Percentiles rank a stretch among this genome's conserved stretches.
Evolutionary conservation across 64 coral and sea anemone species (phyloP).

Genomic region (Montipora sp.): DNA sequence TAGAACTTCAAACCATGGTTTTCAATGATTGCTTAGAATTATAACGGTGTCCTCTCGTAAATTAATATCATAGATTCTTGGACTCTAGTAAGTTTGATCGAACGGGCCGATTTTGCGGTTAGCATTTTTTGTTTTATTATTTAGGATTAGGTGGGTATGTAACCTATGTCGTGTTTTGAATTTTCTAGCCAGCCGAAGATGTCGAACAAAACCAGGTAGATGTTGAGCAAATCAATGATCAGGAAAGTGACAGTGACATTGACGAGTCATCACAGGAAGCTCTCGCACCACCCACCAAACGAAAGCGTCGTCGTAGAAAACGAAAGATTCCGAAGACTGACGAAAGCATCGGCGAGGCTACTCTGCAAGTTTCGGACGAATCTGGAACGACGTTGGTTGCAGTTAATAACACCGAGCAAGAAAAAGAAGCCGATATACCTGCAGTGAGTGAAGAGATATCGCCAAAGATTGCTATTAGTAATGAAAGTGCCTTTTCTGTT

Average conservation of each 20-base stretch:
- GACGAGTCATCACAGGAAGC: constrained; percentile 14
- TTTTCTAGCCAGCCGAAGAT: constrained; percentile 19
- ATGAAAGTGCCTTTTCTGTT: neutral
- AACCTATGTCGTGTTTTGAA: neutral
- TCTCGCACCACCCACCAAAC: constrained; percentile 6
- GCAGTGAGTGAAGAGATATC: neutral
- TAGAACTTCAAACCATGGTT: no score
- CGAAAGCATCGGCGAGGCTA: neutral
- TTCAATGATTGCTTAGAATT: no score
- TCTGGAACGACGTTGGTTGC: neutral
- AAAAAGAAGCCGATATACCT: neutral
- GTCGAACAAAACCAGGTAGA: neutral
- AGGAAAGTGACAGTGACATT: constrained; percentile 2
- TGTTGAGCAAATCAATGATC: neutral
- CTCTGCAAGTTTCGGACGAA: neutral
- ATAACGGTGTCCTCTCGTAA: no score
- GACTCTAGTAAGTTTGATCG: no score
- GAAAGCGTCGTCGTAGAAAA: constrained; percentile 41
- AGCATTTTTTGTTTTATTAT: no score
- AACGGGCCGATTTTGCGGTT: no score
- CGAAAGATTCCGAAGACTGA: constrained; percentile 14
- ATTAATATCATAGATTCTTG: no score
- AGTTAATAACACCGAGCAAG: neutral
- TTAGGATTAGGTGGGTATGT: no score
- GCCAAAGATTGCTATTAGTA: neutral